phyloP scores from a whole-genome alignment of 1,140 invertebrate species.

The Aphelenchoides besseyi region DNA sequence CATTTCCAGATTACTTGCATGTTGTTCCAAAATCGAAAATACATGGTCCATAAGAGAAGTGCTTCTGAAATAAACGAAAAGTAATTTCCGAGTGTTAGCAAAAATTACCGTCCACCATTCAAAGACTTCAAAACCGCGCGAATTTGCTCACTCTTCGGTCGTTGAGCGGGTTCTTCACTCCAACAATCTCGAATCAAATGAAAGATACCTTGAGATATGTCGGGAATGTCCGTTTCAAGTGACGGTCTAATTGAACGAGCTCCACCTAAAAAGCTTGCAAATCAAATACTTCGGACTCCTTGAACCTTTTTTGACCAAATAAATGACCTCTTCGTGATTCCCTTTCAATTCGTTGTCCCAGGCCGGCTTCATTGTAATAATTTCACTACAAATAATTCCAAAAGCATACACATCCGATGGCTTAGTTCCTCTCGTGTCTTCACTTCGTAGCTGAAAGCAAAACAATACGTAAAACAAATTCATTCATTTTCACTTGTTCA shows the following conservation, averaged over 20 bases:
- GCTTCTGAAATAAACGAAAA: background rate
- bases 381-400: conserved; percentile 51
- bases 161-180: conserved; percentile 33
- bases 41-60: conserved; percentile 40
- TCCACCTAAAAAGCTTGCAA: conserved; percentile 21
- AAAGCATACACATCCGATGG: conserved; percentile 49
- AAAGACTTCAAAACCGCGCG: conserved; percentile 37
- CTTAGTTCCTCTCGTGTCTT: conserved; percentile 2
- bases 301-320: conserved; percentile 3
- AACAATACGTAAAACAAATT: too few relatives aligned
- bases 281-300: conserved; percentile 4
- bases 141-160: conserved; percentile 38
- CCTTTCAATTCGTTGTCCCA: conserved; percentile 17
- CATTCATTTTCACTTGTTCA: too few relatives aligned
- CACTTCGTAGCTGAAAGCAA: too few relatives aligned
- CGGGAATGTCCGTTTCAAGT: conserved; percentile 10
- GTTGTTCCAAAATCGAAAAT: conserved; percentile 44
- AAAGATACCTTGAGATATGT: conserved; percentile 36
- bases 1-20: too few relatives aligned
- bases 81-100: conserved; percentile 38
- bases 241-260: conserved; percentile 26
- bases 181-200: conserved; percentile 53
- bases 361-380: conserved; percentile 34
- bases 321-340: conserved; percentile 18
- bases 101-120: conserved; percentile 12